These are phyloP conservation scores for Drosophila atripex DNA, from an alignment of 2,888 invertebrate genomes.

Conservation along the genomic window DNA sequence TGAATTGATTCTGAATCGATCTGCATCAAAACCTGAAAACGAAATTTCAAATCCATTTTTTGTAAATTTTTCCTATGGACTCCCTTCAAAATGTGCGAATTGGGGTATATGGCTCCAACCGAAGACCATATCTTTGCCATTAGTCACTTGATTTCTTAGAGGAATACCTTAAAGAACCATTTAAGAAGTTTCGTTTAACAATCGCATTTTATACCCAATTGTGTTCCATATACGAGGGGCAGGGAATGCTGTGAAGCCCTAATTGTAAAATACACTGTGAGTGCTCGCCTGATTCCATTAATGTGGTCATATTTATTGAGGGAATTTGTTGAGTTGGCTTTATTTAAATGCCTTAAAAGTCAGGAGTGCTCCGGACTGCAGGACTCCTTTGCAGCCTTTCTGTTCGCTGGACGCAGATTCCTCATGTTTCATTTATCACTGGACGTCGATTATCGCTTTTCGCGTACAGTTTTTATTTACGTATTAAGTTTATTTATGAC, in stretches of 20 bases:
- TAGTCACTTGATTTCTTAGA: background rate
- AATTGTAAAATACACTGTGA: background rate
- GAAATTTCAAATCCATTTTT: no score
- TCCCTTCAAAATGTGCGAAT: no score
- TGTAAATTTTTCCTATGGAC: no score
- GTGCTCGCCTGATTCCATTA: background rate
- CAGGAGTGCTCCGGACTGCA: conserved; percentile 8
- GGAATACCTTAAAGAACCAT: background rate
- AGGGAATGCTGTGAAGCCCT: no score
- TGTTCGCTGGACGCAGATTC: conserved; percentile 9
- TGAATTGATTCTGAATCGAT: background rate
- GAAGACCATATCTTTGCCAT: no score
- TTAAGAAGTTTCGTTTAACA: no score
- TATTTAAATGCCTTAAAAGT: conserved; percentile 2
- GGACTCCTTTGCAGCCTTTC: conserved; percentile 21
- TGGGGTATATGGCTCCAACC: no score
- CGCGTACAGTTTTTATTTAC: conserved; percentile 30
- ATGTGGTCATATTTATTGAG: background rate
- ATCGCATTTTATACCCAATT: background rate
- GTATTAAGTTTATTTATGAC: conserved; percentile 45
- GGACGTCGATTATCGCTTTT: conserved; percentile 36
- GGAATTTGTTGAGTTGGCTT: background rate
- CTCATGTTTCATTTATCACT: conserved; percentile 32
- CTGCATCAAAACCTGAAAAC: background rate
- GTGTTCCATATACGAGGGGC: no score